These are phyloP conservation scores for Nycticryphes semicollaris DNA, from an alignment of 2,113 vertebrate species.

Conservation along the genomic window DNA sequence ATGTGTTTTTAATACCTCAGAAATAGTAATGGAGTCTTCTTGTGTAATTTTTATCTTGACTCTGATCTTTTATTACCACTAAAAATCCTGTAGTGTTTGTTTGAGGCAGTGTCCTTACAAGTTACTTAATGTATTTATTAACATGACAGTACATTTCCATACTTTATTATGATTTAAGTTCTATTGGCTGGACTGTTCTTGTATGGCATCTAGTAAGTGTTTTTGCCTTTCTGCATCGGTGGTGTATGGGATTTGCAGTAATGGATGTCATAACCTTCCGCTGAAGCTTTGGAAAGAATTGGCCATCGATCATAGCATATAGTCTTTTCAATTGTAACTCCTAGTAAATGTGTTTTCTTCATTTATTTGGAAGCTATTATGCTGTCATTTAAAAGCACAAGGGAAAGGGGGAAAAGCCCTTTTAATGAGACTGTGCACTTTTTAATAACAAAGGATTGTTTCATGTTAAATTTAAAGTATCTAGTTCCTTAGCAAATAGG, in stretches of 20 bases:
- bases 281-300: conserved; percentile 23
- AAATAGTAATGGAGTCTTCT: background rate
- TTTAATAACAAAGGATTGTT: conserved; percentile 2
- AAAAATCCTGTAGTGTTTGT: background rate
- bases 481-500: background rate
- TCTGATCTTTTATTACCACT: background rate
- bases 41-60: background rate
- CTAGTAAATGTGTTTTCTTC: conserved; percentile 37
- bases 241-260: conserved; percentile 27
- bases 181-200: background rate
- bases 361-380: conserved; percentile 32
- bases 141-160: background rate
- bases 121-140: background rate
- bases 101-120: background rate
- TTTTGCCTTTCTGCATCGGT: conserved; percentile 10
- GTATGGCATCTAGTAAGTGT: background rate
- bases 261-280: conserved; percentile 51
- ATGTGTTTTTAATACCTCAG: background rate
- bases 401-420: background rate
- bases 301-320: conserved; percentile 26
- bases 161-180: background rate
- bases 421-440: background rate
- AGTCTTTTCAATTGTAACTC: conserved; percentile 8
- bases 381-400: conserved; percentile 12
- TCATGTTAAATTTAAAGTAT: background rate